Base-by-base conservation (phyloP, 2,888 invertebrate species). In the Clusia tigrina region DNA sequence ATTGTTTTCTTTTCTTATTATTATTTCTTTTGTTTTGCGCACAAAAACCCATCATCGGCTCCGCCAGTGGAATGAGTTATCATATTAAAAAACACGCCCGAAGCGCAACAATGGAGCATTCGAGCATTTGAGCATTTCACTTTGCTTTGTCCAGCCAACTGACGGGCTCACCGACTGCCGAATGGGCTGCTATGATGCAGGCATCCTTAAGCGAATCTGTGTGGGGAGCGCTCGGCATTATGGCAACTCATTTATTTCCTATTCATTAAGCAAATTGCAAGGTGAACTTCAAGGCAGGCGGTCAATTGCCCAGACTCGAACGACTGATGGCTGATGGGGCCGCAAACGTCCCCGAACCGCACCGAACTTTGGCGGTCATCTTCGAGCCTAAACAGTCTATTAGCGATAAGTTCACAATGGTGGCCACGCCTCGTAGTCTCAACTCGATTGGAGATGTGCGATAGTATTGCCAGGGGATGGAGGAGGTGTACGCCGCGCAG, bases 201-300 rank as follows among this genome's bases (percentile, higher is more conserved):
- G 20, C 48, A 3, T 3, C 18, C 18, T 20, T 15, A 20, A 22
- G 48, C 48, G n/a, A n/a, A n/a, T n/a, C n/a, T n/a, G n/a, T n/a
- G n/a, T n/a, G n/a, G n/a, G n/a, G n/a, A n/a, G n/a, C n/a, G n/a
- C n/a, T n/a, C n/a, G 15, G 20, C 22, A 48, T 18, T 48, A 48
- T 20, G 5, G 20, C 18, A 20, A 20, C 22, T 3, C 48, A 48
- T 48, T 48, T 48, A 22, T 48, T 48, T 48, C 48, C 48, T 48
- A 48, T 48, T 48, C 48, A 48, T 48, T 48, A 48, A 20, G 48
- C 48, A 22, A 48, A 48, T 48, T 48, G 48, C 48, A 18, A 22
- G 48, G 48, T 42, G 42, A 42, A 42, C n/a, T 42, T 42, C 10
- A 10, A 42, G n/a, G 15, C 6, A 42, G 15, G n/a, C 10, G 9